phyloP scores from a whole-genome alignment of 2,797 vertebrate species.

The Lepus townsendii region DNA sequence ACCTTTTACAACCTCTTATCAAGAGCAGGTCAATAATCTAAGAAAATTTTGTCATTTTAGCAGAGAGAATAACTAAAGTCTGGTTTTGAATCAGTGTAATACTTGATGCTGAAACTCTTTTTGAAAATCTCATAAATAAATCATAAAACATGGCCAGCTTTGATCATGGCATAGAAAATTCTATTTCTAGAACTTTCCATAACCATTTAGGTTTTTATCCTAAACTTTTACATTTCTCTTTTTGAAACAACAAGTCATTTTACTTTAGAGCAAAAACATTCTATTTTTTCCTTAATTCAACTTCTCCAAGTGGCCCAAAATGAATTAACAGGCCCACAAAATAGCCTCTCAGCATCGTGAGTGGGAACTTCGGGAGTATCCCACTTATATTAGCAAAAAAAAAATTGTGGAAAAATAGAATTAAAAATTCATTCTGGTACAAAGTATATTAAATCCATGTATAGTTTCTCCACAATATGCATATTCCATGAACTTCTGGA shows the following conservation, averaged over 20 bases:
- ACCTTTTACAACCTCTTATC: not conserved
- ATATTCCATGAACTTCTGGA: too few relatives aligned
- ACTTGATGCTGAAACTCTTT: not conserved
- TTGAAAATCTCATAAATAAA: not conserved
- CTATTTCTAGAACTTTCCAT: not conserved
- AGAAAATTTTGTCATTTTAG: conserved; percentile 36
- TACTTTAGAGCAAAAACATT: conserved; percentile 23
- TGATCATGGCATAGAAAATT: conserved; percentile 5
- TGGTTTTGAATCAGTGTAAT: conserved; percentile 3
- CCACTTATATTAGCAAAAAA: not conserved
- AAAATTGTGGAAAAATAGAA: too few relatives aligned
- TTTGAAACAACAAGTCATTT: not conserved
- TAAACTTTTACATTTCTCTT: not conserved
- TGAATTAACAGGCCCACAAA: not conserved
- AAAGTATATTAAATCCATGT: too few relatives aligned
- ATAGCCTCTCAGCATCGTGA: not conserved
- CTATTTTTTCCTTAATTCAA: not conserved
- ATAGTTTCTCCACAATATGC: too few relatives aligned
- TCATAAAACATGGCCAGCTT: not conserved
- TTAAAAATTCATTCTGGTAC: too few relatives aligned
- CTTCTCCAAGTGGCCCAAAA: conserved; percentile 28
- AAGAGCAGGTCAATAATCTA: not conserved
- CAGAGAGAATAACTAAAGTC: not conserved
- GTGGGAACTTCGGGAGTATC: not conserved
- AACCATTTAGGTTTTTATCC: not conserved